phyloP scores from a whole-genome alignment of 2,888 invertebrate genomes.

The Prosopocoilus inquinatus region DNA sequence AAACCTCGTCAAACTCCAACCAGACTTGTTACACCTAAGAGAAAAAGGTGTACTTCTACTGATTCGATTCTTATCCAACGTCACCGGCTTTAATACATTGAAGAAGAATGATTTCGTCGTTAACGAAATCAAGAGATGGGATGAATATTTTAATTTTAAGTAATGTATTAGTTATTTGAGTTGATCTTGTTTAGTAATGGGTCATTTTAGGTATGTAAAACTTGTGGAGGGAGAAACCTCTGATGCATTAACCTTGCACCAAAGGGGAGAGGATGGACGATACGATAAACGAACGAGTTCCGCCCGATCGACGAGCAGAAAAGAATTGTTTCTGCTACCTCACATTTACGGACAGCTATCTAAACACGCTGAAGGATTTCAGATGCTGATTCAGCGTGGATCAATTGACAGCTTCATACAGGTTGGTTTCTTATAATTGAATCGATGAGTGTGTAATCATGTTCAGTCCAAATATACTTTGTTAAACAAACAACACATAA shows the following conservation, averaged over 20 bases:
- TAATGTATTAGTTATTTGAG: constrained; percentile 36
- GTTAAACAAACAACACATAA: no score
- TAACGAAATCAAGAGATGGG: constrained; percentile 79
- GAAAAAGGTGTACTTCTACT: constrained; percentile 77
- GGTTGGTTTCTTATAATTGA: constrained; percentile 32
- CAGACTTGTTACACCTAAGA: constrained; percentile 66
- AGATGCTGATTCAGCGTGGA: constrained; percentile 56
- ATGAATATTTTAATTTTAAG: constrained; percentile 69
- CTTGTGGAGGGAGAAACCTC: constrained; percentile 87
- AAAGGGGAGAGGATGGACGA: constrained; percentile 73
- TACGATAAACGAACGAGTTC: constrained; percentile 69
- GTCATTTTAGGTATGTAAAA: constrained; percentile 69
- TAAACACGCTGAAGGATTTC: constrained; percentile 63
- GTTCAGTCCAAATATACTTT: no score
- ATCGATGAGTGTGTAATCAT: no score
- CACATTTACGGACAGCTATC: constrained; percentile 85
- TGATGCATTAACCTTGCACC: constrained; percentile 81
- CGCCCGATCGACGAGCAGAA: constrained; percentile 56
- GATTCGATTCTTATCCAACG: constrained; percentile 72
- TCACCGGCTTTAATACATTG: constrained; percentile 66
- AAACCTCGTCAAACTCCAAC: constrained; percentile 72
- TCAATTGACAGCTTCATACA: constrained; percentile 52
- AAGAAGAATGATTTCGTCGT: constrained; percentile 63
- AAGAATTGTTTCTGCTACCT: constrained; percentile 59
- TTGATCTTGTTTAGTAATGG: neutral